Conservation (phyloP, 1,140 invertebrate genomes). For the Diploscapter pachys region DNA sequence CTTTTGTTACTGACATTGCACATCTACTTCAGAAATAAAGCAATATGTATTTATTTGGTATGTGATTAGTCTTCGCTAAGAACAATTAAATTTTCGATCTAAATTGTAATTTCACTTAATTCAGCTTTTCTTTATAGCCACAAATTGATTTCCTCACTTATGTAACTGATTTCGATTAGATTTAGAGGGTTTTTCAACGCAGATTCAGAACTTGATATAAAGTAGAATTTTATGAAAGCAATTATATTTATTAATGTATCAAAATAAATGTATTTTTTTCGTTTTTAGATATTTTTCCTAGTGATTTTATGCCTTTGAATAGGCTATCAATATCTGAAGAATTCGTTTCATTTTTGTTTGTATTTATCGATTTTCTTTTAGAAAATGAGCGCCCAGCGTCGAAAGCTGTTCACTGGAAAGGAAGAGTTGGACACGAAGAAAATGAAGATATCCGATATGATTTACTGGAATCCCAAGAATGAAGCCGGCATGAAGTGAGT, state of each 20-base stretch:
- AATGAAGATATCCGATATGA: constrained; percentile 27
- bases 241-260: constrained; percentile 4
- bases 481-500: not conserved
- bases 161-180: too few species aligned
- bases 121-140: too few species aligned
- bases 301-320: constrained; percentile 13
- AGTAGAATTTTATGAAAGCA: not conserved
- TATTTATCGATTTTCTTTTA: not conserved
- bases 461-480: constrained; percentile 26
- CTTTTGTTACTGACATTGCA: too few species aligned
- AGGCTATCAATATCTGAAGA: constrained; percentile 10
- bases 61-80: too few species aligned
- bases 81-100: too few species aligned
- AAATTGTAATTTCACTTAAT: too few species aligned
- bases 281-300: not conserved
- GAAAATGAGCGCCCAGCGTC: not conserved
- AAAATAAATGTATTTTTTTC: not conserved
- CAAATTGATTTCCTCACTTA: too few species aligned
- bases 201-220: too few species aligned
- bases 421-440: constrained; percentile 31
- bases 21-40: too few species aligned
- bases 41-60: too few species aligned
- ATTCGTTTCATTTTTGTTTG: not conserved
- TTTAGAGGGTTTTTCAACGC: too few species aligned
- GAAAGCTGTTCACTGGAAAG: constrained; percentile 18